These are phyloP conservation scores for Neotragus pygmaeus DNA, from an alignment of 2,113 vertebrate genomes.

Conservation along the genomic window DNA sequence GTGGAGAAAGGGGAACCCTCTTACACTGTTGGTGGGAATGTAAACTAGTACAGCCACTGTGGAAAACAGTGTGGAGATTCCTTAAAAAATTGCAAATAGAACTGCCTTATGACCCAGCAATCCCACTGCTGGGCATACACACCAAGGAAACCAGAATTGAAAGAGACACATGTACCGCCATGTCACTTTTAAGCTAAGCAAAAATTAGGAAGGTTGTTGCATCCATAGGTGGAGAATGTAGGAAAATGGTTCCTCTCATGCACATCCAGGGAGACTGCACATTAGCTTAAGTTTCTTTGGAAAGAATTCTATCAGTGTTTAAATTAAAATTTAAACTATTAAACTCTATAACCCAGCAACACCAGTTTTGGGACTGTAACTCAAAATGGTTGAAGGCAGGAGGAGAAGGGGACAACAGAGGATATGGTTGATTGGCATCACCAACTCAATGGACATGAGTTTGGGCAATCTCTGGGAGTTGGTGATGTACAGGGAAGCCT, in stretches of 20 bases:
- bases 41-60: too few species aligned
- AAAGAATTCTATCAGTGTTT: not conserved
- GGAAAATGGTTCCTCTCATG: not conserved
- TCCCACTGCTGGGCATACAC: too few species aligned
- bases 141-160: too few species aligned
- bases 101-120: too few species aligned
- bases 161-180: too few species aligned
- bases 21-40: too few species aligned
- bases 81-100: too few species aligned
- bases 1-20: too few species aligned
- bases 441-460: not conserved
- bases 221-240: not conserved
- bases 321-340: not conserved
- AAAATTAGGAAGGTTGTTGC: not conserved
- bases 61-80: too few species aligned
- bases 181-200: not conserved
- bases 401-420: not conserved
- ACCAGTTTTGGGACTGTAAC: not conserved
- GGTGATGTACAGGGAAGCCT: not conserved
- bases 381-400: not conserved
- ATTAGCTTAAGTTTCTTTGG: not conserved
- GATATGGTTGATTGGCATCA: not conserved
- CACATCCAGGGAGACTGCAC: not conserved
- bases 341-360: not conserved
- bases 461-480: not conserved